Evolutionary conservation across 2,888 invertebrate genomes (phyloP).

Genomic region (Drosophila aldrichi): DNA sequence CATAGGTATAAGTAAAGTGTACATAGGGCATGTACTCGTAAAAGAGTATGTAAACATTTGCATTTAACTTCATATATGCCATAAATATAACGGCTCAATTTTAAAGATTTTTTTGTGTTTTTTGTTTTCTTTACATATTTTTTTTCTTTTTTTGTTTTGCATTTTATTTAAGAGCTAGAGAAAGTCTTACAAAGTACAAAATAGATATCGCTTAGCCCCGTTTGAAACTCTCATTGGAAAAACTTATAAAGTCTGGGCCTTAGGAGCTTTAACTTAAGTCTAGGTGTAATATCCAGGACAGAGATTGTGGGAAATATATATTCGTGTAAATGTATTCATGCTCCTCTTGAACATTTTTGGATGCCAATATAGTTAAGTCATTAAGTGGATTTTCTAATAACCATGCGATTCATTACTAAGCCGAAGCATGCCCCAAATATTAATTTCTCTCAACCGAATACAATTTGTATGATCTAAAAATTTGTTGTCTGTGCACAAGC

Average conservation of each 20-base stretch:
- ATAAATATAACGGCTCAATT: constrained; percentile 50
- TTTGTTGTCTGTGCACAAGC: constrained; percentile 8
- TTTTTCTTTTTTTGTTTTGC: background rate
- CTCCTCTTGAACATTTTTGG: constrained; percentile 8
- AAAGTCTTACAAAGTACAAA: constrained; percentile 66
- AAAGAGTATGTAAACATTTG: constrained; percentile 49
- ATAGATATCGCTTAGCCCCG: constrained; percentile 47
- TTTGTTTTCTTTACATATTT: background rate
- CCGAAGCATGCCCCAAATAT: constrained; percentile 4
- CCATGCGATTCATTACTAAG: constrained; percentile 5
- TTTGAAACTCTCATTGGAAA: constrained; percentile 49
- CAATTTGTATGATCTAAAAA: constrained; percentile 22
- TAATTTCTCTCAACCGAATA: background rate
- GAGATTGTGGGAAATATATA: constrained; percentile 35
- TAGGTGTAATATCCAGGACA: constrained; percentile 24
- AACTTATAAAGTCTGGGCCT: constrained; percentile 20
- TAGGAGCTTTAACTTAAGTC: constrained; percentile 28
- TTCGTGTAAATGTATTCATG: constrained; percentile 16
- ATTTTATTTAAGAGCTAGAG: constrained; percentile 35
- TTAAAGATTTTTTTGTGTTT: constrained; percentile 23
- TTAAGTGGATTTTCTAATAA: constrained; percentile 17
- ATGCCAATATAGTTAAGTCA: constrained; percentile 8
- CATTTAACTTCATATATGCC: constrained; percentile 40
- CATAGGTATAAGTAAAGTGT: constrained; percentile 57
- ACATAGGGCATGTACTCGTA: constrained; percentile 45